Percentiles rank a stretch among this genome's conserved stretches.
These are phyloP conservation scores for Marcusenius ussheri DNA, from an alignment of 2,113 vertebrate genomes.

Conservation along the genomic window DNA sequence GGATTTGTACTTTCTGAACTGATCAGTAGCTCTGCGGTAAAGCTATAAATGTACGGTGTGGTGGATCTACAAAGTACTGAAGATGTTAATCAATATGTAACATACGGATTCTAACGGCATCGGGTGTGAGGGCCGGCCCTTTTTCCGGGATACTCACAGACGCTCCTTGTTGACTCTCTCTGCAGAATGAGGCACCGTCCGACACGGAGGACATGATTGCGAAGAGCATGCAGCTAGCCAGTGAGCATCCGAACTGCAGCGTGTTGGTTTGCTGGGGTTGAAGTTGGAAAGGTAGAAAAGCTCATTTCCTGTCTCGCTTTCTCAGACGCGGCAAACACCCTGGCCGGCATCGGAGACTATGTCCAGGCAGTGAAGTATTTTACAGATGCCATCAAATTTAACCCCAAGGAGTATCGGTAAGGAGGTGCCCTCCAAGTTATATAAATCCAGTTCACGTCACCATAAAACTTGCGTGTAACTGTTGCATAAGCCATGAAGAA, in stretches of 20 bases:
- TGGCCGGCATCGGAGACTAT: constrained; percentile 54
- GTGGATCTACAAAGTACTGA: background rate
- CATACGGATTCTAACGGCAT: background rate
- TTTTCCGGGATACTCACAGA: background rate
- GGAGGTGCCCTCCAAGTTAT: constrained; percentile 1
- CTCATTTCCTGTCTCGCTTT: background rate
- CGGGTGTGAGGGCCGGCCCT: background rate
- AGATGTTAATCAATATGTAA: background rate
- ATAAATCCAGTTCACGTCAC: background rate
- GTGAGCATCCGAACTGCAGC: constrained; percentile 34
- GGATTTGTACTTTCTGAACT: too few relatives aligned
- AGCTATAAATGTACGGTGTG: background rate
- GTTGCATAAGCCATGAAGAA: background rate
- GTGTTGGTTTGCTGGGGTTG: background rate
- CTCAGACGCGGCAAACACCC: constrained; percentile 59
- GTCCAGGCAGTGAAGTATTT: constrained; percentile 61
- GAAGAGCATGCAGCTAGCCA: constrained; percentile 53
- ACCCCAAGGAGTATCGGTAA: constrained; percentile 71
- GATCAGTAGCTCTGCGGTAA: background rate
- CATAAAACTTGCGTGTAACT: background rate
- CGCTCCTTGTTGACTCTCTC: background rate
- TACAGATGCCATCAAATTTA: constrained; percentile 67
- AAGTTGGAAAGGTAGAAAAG: background rate
- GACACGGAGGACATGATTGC: constrained; percentile 35
- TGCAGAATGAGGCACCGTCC: constrained; percentile 31